Evolutionary conservation across 2,888 invertebrate species (phyloP), one percentile per base, ranked within the genome.

Genomic region (Oscheius sp.): DNA sequence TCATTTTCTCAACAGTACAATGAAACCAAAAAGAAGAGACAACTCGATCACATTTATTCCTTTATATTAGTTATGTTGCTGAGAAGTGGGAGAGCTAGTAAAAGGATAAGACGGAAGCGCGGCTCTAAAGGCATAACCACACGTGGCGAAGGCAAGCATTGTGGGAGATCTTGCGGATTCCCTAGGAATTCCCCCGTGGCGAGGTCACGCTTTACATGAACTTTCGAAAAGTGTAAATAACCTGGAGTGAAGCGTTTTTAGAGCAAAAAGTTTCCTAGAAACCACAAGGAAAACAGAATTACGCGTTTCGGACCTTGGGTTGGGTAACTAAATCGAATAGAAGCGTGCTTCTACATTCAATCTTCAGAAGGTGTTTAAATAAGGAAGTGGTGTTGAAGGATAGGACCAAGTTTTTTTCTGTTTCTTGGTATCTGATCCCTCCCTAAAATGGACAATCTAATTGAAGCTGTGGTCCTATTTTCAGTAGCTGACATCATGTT

Each of bases 161-260:
- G 29, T 45, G 61, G n/a, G n/a, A 61, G 39, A 42, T 42, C 45
- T 42, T 45, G 61, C 42, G 42, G 3, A 42, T 42, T 61, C 61
- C 10, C 17, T 15, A n/a, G 27, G 61, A 61, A 61, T 61, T 61
- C 61, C 61, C 61, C 45, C 29, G 61, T 42, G 61, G 46, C 61
- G 48, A 48, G 20, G 3, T 17, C 10, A 20, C 12, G 20, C 20
- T 48, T 48, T 15, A 17, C 25, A 20, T 25, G 48, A 48, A 48
- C 12, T 5, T 12, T 12, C 4, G 48, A 20, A 20, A 48, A 20
- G 23, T 4, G 12, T 48, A 48, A 20, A 48, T 4, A 42, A 42
- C 12, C 42, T 42, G 42, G 17, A 42, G 17, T 3, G 3, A 12
- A 12, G 15, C 15, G 12, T 42, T 42, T 42, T 42, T 42, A 42